Evolutionary conservation across 2,797 vertebrate genomes (phyloP).

Genomic region (Lepilemur ruficaudatus): DNA sequence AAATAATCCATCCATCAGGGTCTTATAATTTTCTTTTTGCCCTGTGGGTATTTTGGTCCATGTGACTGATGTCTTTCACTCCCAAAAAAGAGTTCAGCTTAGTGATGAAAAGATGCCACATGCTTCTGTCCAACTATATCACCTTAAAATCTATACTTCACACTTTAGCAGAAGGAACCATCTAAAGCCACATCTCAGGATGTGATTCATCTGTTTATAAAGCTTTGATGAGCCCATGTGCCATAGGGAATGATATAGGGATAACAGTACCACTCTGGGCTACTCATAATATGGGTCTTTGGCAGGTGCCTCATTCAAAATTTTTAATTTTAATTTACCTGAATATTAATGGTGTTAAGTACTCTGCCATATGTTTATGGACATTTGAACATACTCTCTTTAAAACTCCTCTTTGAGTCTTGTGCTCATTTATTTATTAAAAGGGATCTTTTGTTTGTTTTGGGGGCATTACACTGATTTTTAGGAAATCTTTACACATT

Average conservation of each 20-base stretch:
- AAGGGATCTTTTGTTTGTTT: not conserved
- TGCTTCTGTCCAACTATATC: rapidly evolving
- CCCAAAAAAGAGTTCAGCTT: not conserved
- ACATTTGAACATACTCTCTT: not conserved
- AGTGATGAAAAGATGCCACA: no score
- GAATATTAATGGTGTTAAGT: not conserved
- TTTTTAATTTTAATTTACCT: not conserved
- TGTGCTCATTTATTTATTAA: not conserved
- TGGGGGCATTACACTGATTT: not conserved
- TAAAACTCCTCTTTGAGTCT: not conserved
- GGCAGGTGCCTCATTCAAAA: not conserved
- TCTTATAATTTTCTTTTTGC: not conserved
- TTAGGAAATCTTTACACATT: not conserved
- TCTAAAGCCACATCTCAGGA: not conserved
- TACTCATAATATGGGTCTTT: not conserved
- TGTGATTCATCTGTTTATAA: not conserved
- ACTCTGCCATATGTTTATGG: not conserved
- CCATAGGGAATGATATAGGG: rapidly evolving
- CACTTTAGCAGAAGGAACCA: not conserved
- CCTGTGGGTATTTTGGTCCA: not conserved
- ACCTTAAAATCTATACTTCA: not conserved
- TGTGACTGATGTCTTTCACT: not conserved
- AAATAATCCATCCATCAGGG: not conserved
- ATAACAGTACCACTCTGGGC: not conserved
- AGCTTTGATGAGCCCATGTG: rapidly evolving